Evolutionary conservation across 2,888 invertebrate species (phyloP), one percentile per base, ranked within the genome.

Genomic region (Trilocha varians): DNA sequence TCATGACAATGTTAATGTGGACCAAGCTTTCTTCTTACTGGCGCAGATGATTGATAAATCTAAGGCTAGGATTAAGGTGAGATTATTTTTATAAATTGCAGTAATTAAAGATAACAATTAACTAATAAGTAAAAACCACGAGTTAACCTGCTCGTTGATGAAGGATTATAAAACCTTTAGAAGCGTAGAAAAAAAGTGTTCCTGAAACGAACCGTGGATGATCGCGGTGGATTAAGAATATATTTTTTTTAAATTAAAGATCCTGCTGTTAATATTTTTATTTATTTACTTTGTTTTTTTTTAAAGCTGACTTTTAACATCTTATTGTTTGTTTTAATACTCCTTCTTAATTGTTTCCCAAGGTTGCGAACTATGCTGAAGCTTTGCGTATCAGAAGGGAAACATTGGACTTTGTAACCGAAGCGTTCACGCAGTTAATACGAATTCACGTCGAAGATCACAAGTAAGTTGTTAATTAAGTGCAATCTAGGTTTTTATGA

Each of bases 1-100:
- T 13, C 97, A 98, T 66, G 95, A 97, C 65, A 97, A 96, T 63
- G 96, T 99, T 50, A 99, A 99, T 70, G 94, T 98, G 33, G 98
- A 99, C 66, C 88, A 94, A 62, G 95, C 98, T 16, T 96, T 97
- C 70, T 88, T 97, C 62, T 86, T 95, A 41, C 80, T 98, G 43
- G 97, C 96, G 17, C 97, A 98, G 83, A 90, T 96, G 83, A 92
- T 97, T 50, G 98, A 98, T 68, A 93, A 95, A 70, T 91, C 93
- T 35, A 96, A 97, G 79, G 90, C 93, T 44, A 88, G 91, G 49
- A 88, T 89, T 53, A 87, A 88, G 78, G 87, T 87, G 13, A 42
- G 65, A 48, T 9, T n/a, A n/a, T n/a, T n/a, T n/a, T n/a, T n/a
- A n/a, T n/a, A n/a, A n/a, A n/a, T n/a, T n/a, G n/a, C n/a, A n/a